Conservation (phyloP, 2,113 vertebrate species). For the Labeo rohita region DNA sequence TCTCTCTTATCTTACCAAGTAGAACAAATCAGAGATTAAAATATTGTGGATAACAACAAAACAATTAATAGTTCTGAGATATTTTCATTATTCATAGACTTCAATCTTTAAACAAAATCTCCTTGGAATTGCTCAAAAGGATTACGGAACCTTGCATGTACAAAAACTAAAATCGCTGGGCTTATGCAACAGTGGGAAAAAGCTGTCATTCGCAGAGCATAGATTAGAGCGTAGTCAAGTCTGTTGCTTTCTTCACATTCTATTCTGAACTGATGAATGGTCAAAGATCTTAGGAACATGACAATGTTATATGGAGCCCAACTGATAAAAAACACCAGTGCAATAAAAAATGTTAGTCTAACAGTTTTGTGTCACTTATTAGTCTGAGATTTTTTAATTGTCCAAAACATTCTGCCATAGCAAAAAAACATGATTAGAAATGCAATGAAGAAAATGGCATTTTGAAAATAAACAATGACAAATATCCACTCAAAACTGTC, state of each 20-base stretch:
- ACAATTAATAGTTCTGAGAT: too few relatives aligned
- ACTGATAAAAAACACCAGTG: conserved; percentile 83
- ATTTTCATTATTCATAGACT: neutral
- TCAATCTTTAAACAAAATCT: neutral
- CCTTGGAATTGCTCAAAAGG: neutral
- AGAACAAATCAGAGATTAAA: too few relatives aligned
- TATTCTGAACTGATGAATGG: neutral
- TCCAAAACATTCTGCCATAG: conserved; percentile 80
- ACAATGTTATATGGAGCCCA: conserved; percentile 90
- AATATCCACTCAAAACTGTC: conserved; percentile 54
- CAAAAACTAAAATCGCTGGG: conserved; percentile 87
- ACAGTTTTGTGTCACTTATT: conserved; percentile 81
- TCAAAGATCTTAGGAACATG: conserved; percentile 76
- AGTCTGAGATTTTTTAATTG: conserved; percentile 74
- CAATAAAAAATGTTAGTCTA: conserved; percentile 85
- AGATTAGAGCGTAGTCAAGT: conserved; percentile 69
- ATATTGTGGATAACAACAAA: too few relatives aligned
- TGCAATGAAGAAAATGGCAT: conserved; percentile 80
- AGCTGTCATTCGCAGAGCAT: conserved; percentile 80
- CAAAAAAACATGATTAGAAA: conserved; percentile 81
- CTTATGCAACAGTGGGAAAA: conserved; percentile 92
- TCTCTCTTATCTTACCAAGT: too few relatives aligned
- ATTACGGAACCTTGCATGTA: conserved; percentile 86
- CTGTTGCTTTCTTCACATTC: conserved; percentile 65
- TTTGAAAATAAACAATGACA: conserved; percentile 61